Evolutionary conservation across 2,113 vertebrate genomes (phyloP).

Genomic region (Melanerpes aurifrons): DNA sequence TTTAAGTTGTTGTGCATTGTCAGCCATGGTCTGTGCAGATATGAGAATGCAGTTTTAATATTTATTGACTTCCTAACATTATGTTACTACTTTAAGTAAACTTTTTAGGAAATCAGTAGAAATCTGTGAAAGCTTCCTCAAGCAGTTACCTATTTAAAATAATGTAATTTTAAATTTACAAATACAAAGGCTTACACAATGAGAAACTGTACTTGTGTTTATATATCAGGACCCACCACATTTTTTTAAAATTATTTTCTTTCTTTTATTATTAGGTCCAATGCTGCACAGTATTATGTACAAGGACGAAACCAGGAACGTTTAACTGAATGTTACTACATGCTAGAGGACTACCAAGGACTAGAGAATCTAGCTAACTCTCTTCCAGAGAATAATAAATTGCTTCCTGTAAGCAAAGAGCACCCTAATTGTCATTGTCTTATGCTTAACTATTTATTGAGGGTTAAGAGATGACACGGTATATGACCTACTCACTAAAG

Average conservation of each 20-base stretch:
- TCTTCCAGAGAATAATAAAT: conserved; percentile 92
- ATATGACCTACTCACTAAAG: background rate
- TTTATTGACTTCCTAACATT: background rate
- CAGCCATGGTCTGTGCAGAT: background rate
- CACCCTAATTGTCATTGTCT: background rate
- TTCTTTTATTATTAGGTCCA: conserved; percentile 78
- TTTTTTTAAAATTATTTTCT: background rate
- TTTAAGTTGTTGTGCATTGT: background rate
- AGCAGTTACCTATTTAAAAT: background rate
- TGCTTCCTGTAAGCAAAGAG: conserved; percentile 86
- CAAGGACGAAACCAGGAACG: conserved; percentile 94
- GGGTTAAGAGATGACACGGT: background rate
- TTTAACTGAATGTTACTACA: conserved; percentile 96
- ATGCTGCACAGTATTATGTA: conserved; percentile 92
- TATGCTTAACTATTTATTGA: background rate
- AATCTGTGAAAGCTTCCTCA: background rate
- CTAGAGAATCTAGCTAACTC: conserved; percentile 85
- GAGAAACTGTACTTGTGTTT: background rate
- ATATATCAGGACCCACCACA: background rate
- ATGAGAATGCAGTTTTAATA: background rate
- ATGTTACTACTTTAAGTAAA: background rate
- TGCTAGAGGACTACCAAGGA: conserved; percentile 94
- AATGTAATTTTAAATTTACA: background rate
- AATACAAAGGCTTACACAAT: background rate
- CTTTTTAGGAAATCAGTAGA: background rate